Evolutionary conservation across 2,888 invertebrate genomes (phyloP), one percentile per base, ranked within the genome.

Genomic region (Podotricha telesiphe): DNA sequence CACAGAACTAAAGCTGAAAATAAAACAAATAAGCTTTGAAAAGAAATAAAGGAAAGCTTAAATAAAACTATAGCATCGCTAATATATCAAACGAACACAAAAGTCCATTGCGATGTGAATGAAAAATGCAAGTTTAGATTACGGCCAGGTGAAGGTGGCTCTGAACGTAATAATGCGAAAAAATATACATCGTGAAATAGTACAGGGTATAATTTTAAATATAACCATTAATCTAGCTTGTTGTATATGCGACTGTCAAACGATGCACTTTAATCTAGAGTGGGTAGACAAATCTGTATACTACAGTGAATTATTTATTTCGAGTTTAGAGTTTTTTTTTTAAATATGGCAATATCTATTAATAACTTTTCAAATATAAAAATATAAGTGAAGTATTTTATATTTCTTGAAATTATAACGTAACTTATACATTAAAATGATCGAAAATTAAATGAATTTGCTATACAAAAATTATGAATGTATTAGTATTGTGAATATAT

Each of bases 211-310:
- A 87, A 91, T 91, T 92, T 91, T 89, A 78, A 92, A 91, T 90
- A 89, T 87, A 87, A 82, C 88, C 90, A 91, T 92, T 92, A 90
- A 91, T 92, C 90, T 89, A 83, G 83, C 83, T 84, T 83, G n/a
- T n/a, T n/a, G 81, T 83, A 82, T 83, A 84, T 85, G 82, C 78
- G 76, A 80, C 85, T 86, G 90, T 87, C 86, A 83, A 85, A 79
- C 73, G 71, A 74, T 42, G 85, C 28, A 28, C 59, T 59, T 42
- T 84, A 34, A 17, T 55, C 11, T 17, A 10, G 34, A 37, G 17
- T 37, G 34, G 13, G 28, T 55, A 55, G 55, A 55, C 55, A 55
- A 55, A 55, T 55, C 55, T 55, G 55, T 55, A 55, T 34, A 6
- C 28, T 28, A 0, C 17, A 1, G 55, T 2, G n/a, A 55, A 13